Evolutionary conservation across 1,140 invertebrate genomes (phyloP), one percentile per base, ranked within the genome.

Genomic region (Ctenoplectra terminalis): DNA sequence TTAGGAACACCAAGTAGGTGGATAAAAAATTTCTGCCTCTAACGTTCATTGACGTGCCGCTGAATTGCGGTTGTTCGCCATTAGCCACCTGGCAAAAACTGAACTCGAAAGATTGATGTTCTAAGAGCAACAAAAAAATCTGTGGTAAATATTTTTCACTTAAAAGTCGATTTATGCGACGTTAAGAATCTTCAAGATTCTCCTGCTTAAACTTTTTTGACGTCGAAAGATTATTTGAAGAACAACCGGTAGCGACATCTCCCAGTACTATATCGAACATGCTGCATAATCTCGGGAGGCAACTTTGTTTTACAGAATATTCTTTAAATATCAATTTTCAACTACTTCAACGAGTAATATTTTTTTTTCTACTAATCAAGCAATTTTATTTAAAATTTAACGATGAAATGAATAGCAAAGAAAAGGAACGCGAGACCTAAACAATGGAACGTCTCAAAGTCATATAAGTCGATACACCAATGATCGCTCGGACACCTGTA

Each of bases 11-110:
- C 46, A 17, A 34, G n/a, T 50, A 20, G 50, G 15, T 15, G 29
- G n/a, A 69, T 63, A 70, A 82, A 85, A 86, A 82, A 56, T 73
- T 69, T 26, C 31, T 17, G 40, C 9, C 46, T 9, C n/a, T 17
- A 85, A 72, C 63, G 40, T n/a, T 34, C 23, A 67, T 29, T 48
- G 48, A 43, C 50, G 37, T n/a, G 13, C 17, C 31, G 34, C 48
- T 56, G 40, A 54, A 73, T 48, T 61, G 15, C 60, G 15, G 29
- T 40, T 9, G n/a, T 74, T 64, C 37, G 56, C 54, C 37, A 37
- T 66, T 74, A 34, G 6, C 34, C 7, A 8, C 1, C 1, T 13
- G 1, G 20, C n/a, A 48, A 52, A 73, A 72, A 61, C 17, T 17
- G 20, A 54, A 31, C 17, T n/a, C 7, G n/a, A 76, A 43, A 40